Evolutionary conservation across 1,140 invertebrate genomes (phyloP), one percentile per base, ranked within the genome.

Genomic region (Asbolus verrucosus): DNA sequence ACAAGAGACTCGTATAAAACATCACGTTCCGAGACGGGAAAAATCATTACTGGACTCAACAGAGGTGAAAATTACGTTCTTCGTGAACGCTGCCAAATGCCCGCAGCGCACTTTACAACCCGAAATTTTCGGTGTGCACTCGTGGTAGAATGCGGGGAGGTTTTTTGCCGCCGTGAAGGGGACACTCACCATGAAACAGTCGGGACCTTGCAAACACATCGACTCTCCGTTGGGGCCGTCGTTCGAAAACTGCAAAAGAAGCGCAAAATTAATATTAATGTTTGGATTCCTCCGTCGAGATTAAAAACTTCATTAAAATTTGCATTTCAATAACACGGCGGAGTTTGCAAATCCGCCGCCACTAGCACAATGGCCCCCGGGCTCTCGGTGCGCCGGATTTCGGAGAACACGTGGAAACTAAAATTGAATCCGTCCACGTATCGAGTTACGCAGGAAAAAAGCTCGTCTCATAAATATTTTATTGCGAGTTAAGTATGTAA

Each of bases 171-270:
- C 33, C 2, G n/a, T n/a, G 33, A 36, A 36, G 11, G 33, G 11
- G 5, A 59, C 65, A 85, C 86, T 87, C 78, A 88, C 87, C 86
- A 87, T 87, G 82, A 87, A 88, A 79, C 87, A 88, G 81, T 87
- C 87, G 66, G 87, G 86, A 77, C 86, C 86, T 77, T 88, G 87
- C 77, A 88, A 82, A 80, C 87, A 88, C 77, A 85, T 85, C 38
- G 85, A 85, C 81, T 87, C 86, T 78, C 85, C 85, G 75, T 85
- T 81, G n/a, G 81, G 84, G 77, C 76, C 85, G 79, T 83, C 81
- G 78, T 80, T 80, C 76, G 81, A 83, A 70, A 87, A 87, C 86
- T 87, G 84, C 69, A 84, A 85, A 81, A 83, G 80, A 75, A 82
- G 73, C 1, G 6, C 70, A 76, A 76, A 76, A 78, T 14, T 24